Conservation (phyloP, 2,888 invertebrate genomes). For the Erebia palarica region DNA sequence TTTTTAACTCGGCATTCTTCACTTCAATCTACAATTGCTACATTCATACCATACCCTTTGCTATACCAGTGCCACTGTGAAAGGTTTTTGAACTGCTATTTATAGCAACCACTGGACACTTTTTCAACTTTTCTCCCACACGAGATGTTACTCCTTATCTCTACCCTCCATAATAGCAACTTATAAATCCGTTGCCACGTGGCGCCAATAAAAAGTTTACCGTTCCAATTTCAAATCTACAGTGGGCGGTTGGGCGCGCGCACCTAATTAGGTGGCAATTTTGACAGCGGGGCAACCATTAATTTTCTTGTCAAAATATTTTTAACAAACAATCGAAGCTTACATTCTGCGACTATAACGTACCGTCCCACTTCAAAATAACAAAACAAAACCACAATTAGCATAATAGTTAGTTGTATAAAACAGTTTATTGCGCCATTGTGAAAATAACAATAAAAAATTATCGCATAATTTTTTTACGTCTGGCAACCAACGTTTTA, state of each 20-base stretch:
- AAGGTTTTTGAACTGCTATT: too few species aligned
- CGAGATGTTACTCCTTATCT: too few species aligned
- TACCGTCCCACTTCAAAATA: conserved; percentile 61
- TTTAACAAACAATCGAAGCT: conserved; percentile 75
- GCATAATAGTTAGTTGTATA: conserved; percentile 71
- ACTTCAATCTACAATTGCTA: too few species aligned
- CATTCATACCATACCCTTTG: too few species aligned
- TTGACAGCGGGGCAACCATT: conserved; percentile 69
- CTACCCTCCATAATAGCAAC: too few species aligned
- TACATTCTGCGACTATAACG: conserved; percentile 50
- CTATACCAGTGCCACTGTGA: too few species aligned
- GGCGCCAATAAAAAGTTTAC: conserved; percentile 72
- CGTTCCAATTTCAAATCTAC: conserved; percentile 73
- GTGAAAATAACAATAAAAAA: conserved; percentile 39
- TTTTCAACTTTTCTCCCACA: too few species aligned
- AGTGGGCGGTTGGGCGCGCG: conserved; percentile 65
- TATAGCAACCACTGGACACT: too few species aligned
- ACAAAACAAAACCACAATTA: conserved; percentile 82
- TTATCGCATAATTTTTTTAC: conserved; percentile 11
- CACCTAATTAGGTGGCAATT: conserved; percentile 71
- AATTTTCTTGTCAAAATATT: conserved; percentile 81
- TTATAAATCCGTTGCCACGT: conserved; percentile 57
- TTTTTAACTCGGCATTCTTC: too few species aligned
- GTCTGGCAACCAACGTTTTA: conserved; percentile 8
- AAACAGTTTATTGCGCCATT: conserved; percentile 40